Evolutionary conservation across 2,113 vertebrate species (phyloP), one percentile per base, ranked within the genome.

Genomic region (Paramormyrops kingsleyae): DNA sequence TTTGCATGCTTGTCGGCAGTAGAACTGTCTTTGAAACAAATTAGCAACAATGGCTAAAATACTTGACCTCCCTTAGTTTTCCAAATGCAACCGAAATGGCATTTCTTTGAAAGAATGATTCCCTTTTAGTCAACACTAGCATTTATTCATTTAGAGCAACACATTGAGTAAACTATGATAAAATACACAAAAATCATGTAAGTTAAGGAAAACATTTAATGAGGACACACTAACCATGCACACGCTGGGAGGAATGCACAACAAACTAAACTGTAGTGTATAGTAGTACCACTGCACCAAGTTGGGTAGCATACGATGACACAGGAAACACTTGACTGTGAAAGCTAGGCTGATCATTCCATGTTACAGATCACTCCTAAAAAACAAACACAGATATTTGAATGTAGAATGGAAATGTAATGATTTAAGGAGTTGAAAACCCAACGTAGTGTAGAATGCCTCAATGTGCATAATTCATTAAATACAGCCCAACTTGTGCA

Each of bases 201-300:
- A 8, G 89, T 91, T 88, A 91, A 95, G 94, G 94, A 95, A 95
- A 89, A 92, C 86, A 83, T 94, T 91, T 95, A 95, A 95, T 95
- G 91, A 94, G 77, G 62, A 10, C 88, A 91, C 74, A 92, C 89
- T 90, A 66, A 93, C 85, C 88, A 92, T 93, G 92, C 93, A 94
- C 88, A 90, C 50, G n/a, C 5, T 53, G 35, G 49, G 87, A 89
- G 89, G 91, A 39, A 87, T 74, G 49, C 90, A 90, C 24, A 74
- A 62, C 86, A 56, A 49, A 86, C 62, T 49, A 87, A 35, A 19
- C 80, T 44, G 12, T 74, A 39, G n/a, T 35, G 56, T 86, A 52
- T 46, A 31, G 86, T 84, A 89, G 88, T 83, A 89, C 44, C 70
- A n/a, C 84, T 59, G 53, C 46, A 39, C 52, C 77, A 46, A 77